A percentile compares a stretch with the other conserved stretches of the same genome.
Evolutionary conservation across 2,888 invertebrate genomes (phyloP).

Genomic region (Drosophila pegasa): DNA sequence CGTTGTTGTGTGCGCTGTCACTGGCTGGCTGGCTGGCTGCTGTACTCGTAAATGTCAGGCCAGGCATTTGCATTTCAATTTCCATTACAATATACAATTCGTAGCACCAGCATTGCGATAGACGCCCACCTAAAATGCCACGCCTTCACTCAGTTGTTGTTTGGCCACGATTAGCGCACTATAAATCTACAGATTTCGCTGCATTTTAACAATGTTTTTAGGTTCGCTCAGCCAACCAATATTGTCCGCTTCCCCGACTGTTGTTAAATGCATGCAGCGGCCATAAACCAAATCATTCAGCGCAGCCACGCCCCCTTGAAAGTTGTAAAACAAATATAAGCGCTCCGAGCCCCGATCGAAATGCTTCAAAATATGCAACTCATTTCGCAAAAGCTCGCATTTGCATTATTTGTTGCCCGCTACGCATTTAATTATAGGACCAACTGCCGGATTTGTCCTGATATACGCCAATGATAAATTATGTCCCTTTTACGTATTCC

Average conservation of each 20-base stretch:
- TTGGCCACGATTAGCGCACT: conserved; percentile 80
- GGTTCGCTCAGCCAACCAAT: conserved; percentile 61
- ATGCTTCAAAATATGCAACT: conserved; percentile 69
- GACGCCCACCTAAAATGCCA: conserved; percentile 54
- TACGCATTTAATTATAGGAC: conserved; percentile 72
- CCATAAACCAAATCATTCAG: conserved; percentile 78
- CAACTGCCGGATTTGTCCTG: conserved; percentile 36
- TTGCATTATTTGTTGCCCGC: conserved; percentile 73
- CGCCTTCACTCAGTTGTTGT: conserved; percentile 47
- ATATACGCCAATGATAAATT: conserved; percentile 9
- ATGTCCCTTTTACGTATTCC: conserved; percentile 6
- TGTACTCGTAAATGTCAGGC: conserved; percentile 76
- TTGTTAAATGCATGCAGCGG: conserved; percentile 73
- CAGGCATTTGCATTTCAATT: conserved; percentile 79
- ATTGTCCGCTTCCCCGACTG: conserved; percentile 26
- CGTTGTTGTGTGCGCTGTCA: conserved; percentile 51
- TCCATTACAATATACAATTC: conserved; percentile 77
- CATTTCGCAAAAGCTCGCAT: conserved; percentile 55
- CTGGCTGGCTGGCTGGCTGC: conserved; percentile 56
- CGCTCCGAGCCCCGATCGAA: conserved; percentile 35
- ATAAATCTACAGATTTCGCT: conserved; percentile 79
- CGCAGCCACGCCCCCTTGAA: conserved; percentile 64
- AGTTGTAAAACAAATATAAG: conserved; percentile 56
- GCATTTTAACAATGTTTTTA: conserved; percentile 77
- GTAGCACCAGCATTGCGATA: conserved; percentile 42